Conservation (phyloP, 2,888 invertebrate species). For the Blera fallax region DNA sequence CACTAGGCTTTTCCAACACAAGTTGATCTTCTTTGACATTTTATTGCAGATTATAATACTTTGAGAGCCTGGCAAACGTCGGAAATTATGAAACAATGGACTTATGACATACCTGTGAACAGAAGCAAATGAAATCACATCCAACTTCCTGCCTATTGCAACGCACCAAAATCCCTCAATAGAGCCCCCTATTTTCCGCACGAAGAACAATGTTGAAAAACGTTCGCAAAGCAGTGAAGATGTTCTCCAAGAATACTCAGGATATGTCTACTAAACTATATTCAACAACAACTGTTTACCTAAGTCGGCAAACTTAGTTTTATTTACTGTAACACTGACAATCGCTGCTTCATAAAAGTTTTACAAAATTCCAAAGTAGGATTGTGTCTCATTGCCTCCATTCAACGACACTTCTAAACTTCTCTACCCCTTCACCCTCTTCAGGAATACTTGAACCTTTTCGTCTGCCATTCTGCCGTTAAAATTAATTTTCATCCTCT, state of each 20-base stretch:
- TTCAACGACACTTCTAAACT: constrained; percentile 24
- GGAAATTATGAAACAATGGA: too few species aligned
- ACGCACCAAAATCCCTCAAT: too few species aligned
- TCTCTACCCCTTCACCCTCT: constrained; percentile 11
- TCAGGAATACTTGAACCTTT: constrained; percentile 28
- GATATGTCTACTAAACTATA: not conserved
- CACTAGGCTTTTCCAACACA: too few species aligned
- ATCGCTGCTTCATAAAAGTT: not conserved
- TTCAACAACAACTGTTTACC: not conserved
- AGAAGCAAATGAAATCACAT: too few species aligned
- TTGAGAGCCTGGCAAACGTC: too few species aligned
- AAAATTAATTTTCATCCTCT: constrained; percentile 24
- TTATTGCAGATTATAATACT: too few species aligned
- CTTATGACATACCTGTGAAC: too few species aligned
- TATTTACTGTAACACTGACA: not conserved
- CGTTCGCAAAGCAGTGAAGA: too few species aligned
- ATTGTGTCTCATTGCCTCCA: constrained; percentile 9
- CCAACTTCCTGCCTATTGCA: too few species aligned
- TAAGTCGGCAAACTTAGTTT: not conserved
- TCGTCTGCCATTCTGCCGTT: not conserved
- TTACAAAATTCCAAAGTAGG: not conserved
- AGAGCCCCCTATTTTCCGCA: too few species aligned
- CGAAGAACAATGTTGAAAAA: too few species aligned
- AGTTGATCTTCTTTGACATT: too few species aligned
- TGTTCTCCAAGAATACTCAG: not conserved